Evolutionary conservation across 2,113 vertebrate species (phyloP), one percentile per base, ranked within the genome.

Genomic region (Beaufortia kweichowensis): DNA sequence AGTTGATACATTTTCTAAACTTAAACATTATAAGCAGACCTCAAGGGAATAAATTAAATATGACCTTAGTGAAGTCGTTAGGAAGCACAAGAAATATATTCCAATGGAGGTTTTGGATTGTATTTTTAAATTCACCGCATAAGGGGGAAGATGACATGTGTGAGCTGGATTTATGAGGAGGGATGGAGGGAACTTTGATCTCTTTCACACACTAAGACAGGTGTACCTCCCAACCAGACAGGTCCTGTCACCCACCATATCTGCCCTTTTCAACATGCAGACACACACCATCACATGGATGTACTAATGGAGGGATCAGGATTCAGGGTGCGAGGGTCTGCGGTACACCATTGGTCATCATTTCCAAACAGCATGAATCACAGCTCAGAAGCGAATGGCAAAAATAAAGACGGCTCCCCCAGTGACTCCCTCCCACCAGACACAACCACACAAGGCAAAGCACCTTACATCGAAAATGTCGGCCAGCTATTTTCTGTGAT

Each of bases 191-290:
- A 76, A 76, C 83, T 84, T 84, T 84, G 83, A 84, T 84, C 77
- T 84, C 69, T 31, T 31, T 74, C 66, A 64, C 77, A 71, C 65
- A 71, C 62, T 55, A 23, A 60, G 73, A 75, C 83, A 81, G 77
- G 82, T 84, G 77, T 62, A 64, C 79, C 79, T 81, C 83, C 83
- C 77, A 74, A 74, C 68, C 83, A 84, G 83, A 81, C 74, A 79
- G 73, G 29, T 68, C 72, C 70, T 69, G 82, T 77, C 79, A 67
- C 63, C 77, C 75, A 53, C 57, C 55, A 79, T 79, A 81, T 82
- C 79, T 81, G 53, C 55, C 53, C 77, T 74, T 63, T 77, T 77
- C 39, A 64, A n/a, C 41, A 57, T 39, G 21, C 68, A 12, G 33
- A 67, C 57, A 78, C 65, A 56, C 31, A 80, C 77, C 79, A 78